Percentiles rank a stretch among this genome's conserved stretches.
These are phyloP conservation scores for Rallus limicola DNA, from an alignment of 2,113 vertebrate species.

Conservation along the genomic window DNA sequence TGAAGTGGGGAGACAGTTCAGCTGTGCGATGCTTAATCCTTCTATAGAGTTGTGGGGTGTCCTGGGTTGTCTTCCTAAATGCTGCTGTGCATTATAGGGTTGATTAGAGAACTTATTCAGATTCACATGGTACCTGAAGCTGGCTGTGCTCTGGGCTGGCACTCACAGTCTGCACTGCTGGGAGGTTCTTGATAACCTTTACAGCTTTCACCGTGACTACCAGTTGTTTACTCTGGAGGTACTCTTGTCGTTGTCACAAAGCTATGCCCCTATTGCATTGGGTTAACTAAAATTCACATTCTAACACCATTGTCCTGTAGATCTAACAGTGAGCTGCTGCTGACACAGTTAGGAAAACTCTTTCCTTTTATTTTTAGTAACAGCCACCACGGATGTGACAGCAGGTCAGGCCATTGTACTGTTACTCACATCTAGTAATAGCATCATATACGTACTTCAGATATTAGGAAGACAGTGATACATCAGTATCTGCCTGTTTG, in stretches of 20 bases:
- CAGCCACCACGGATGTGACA: neutral
- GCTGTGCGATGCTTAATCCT: neutral
- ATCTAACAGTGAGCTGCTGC: neutral
- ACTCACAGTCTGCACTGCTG: neutral
- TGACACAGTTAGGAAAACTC: neutral
- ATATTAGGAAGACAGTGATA: neutral
- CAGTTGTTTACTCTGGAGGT: neutral
- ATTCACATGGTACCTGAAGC: neutral
- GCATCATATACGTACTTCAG: neutral
- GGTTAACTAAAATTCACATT: neutral
- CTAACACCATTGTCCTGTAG: neutral
- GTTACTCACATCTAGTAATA: neutral
- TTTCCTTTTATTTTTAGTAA: neutral
- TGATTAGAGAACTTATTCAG: neutral
- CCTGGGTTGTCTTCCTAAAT: neutral
- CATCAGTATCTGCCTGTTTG: neutral
- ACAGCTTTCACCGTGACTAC: neutral
- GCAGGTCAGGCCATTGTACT: neutral
- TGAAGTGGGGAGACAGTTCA: neutral
- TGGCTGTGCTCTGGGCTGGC: neutral
- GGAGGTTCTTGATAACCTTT: neutral
- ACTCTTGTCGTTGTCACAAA: neutral
- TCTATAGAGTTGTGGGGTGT: fast-evolving
- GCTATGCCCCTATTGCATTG: neutral
- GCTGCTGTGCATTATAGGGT: fast-evolving